Evolutionary conservation across 2,113 vertebrate genomes (phyloP), one percentile per base, ranked within the genome.

Genomic region (Corythaeola cristata): DNA sequence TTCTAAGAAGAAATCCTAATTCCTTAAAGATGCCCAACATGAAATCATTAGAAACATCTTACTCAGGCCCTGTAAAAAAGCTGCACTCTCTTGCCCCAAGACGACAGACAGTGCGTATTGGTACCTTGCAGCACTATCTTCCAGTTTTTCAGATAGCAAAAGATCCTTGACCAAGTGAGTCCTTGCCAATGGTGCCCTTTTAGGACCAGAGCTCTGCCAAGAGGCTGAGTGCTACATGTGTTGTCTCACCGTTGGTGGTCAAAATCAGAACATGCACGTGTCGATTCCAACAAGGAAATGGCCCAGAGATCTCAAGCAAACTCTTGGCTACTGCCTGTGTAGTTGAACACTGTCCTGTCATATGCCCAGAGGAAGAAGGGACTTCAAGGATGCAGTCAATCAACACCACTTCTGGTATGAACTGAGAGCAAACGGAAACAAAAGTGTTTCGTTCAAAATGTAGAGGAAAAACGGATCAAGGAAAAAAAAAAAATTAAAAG

Each of bases 251-350:
- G 9, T 33, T 53, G 35, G 8, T 20, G 50, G 41, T 20, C 52
- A 59, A 41, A 55, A 59, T 1, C 8, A 16, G n/a, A 45, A 32
- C 6, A 20, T 11, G 15, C 37, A 10, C 0, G 2, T 17, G 12
- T 64, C 7, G n/a, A 60, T 41, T 72, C 50, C 37, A 69, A 63
- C 20, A 39, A 27, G 63, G 50, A 52, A 28, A 35, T 1, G 2
- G 15, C 21, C 13, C 27, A 24, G 81, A 58, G 18, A 35, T 12
- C 37, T 71, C 69, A 37, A 71, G 28, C 33, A 59, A 71, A 21
- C 39, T 18, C 39, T 37, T 79, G 86, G 27, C 27, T 62, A 8
- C 15, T 27, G 39, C 12, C 37, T 41, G 22, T 35, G 2, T 41
- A 11, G 35, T 35, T 47, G 45, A 73, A 13, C 13, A 2, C 32